Conservation (phyloP, 92 coral and sea anemone genomes). For the Porites cylindrica region DNA sequence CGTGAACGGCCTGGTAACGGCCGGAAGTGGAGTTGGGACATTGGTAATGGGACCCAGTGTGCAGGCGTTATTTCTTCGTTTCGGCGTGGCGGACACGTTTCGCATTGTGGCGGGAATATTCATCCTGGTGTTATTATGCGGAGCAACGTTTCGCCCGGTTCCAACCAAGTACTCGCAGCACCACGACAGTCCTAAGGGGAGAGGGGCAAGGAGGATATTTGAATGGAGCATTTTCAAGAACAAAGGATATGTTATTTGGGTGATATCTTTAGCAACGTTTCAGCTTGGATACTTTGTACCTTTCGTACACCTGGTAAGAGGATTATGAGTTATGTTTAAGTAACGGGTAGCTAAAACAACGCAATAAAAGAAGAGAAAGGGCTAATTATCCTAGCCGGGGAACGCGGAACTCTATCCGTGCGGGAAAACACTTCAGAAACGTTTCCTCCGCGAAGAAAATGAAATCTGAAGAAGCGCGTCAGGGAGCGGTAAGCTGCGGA, state of each 20-base stretch:
- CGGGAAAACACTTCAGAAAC: no score
- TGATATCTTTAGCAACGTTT: constrained; percentile 77
- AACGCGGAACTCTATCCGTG: no score
- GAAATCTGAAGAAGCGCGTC: no score
- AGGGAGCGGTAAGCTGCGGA: no score
- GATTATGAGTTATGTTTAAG: no score
- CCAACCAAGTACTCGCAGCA: constrained; percentile 55
- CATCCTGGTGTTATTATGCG: constrained; percentile 67
- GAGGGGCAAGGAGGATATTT: constrained; percentile 64
- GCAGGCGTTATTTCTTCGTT: constrained; percentile 58
- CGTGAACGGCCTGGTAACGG: constrained; percentile 88
- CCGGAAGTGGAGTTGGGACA: constrained; percentile 94
- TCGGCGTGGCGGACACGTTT: constrained; percentile 74
- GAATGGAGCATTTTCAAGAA: constrained; percentile 89
- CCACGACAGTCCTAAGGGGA: constrained; percentile 15
- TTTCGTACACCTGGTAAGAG: constrained; percentile 94
- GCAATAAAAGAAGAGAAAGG: no score
- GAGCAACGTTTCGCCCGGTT: constrained; percentile 81
- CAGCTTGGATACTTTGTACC: constrained; percentile 96
- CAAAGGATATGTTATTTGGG: constrained; percentile 86
- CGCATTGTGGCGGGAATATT: constrained; percentile 74
- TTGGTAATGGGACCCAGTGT: constrained; percentile 76
- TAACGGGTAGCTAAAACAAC: no score
- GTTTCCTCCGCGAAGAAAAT: no score
- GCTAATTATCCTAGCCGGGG: no score